Percentiles rank a stretch among this genome's conserved stretches.
Evolutionary conservation across 2,113 vertebrate genomes (phyloP).

Genomic region (Osmerus mordax): DNA sequence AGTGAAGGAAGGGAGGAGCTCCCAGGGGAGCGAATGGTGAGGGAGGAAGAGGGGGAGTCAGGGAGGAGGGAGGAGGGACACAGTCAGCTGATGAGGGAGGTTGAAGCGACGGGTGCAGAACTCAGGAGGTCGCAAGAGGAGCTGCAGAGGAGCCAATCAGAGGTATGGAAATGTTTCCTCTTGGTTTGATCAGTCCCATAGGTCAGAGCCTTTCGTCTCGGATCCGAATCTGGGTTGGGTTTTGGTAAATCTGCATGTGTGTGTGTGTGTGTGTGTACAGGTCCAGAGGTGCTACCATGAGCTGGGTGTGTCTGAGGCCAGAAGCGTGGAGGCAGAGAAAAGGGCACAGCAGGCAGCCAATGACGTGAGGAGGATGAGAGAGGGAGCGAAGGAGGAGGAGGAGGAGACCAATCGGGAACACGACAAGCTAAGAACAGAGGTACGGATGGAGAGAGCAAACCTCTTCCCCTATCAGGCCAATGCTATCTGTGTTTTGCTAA

Average conservation of each 20-base stretch:
- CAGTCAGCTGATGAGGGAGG: constrained; percentile 38
- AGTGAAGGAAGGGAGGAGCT: neutral
- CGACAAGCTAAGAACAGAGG: constrained; percentile 45
- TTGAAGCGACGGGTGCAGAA: constrained; percentile 42
- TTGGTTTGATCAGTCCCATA: neutral
- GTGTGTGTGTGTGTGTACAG: constrained; percentile 38
- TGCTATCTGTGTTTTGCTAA: too few species aligned
- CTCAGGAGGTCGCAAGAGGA: constrained; percentile 53
- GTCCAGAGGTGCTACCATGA: constrained; percentile 64
- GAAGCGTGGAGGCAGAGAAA: constrained; percentile 54
- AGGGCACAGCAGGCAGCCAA: constrained; percentile 33
- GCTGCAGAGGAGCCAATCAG: constrained; percentile 57
- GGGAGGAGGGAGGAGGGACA: constrained; percentile 17
- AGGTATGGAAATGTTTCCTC: constrained; percentile 49
- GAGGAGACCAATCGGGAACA: constrained; percentile 49
- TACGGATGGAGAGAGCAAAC: constrained; percentile 19
- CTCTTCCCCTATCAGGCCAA: neutral
- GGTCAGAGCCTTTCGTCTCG: too few species aligned
- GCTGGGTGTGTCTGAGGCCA: constrained; percentile 63
- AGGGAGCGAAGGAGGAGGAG: constrained; percentile 35
- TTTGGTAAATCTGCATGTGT: neutral
- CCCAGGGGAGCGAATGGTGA: constrained; percentile 2
- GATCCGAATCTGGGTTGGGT: too few species aligned
- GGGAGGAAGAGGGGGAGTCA: neutral
- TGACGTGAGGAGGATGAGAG: constrained; percentile 36